phyloP scores from a whole-genome alignment of 2,797 vertebrate genomes.

The Acanthornis magna region DNA sequence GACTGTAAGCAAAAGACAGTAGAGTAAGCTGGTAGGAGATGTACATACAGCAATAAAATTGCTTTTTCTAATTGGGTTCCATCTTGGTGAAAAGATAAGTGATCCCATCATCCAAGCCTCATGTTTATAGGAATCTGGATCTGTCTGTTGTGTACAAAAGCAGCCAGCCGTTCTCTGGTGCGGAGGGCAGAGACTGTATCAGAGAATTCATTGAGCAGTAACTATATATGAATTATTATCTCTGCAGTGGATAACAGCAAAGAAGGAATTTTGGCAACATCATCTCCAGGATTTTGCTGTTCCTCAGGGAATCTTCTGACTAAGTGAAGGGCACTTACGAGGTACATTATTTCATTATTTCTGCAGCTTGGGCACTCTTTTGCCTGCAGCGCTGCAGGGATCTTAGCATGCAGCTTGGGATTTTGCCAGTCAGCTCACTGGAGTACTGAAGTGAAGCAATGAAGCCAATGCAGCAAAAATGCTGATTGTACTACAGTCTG shows the following conservation, averaged over 20 bases:
- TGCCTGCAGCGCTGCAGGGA: neutral
- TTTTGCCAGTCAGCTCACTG: neutral
- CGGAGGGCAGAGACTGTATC: neutral
- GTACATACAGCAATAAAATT: neutral
- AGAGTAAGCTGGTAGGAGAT: neutral
- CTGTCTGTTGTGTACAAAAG: neutral
- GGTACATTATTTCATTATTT: neutral
- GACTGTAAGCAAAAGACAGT: neutral
- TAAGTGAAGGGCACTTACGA: neutral
- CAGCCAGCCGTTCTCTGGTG: neutral
- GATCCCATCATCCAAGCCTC: neutral
- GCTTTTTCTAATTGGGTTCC: neutral
- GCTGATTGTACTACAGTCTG: neutral
- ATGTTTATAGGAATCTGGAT: neutral
- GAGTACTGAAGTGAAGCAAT: neutral
- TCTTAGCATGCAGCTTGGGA: neutral
- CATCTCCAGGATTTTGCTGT: neutral
- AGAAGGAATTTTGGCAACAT: neutral
- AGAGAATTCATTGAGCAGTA: neutral
- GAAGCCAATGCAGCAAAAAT: conserved; percentile 48
- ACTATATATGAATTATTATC: neutral
- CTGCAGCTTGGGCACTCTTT: neutral
- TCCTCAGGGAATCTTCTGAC: neutral
- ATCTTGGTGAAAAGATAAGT: neutral
- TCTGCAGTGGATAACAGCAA: neutral